Conservation (phyloP, 53 echinoderm and acorn worm species). For the Luidia sarsii region DNA sequence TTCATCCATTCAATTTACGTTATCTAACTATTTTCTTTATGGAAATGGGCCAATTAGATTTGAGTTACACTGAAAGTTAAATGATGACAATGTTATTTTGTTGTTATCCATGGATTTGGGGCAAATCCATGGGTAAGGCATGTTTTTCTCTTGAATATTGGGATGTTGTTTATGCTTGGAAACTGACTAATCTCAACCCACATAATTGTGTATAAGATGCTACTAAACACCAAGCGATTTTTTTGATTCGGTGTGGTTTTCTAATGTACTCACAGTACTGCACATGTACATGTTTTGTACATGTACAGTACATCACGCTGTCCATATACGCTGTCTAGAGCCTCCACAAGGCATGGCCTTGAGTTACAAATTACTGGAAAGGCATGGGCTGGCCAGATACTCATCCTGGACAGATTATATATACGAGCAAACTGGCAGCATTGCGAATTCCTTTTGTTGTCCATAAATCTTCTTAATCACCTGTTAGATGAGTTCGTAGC, state of each 20-base stretch:
- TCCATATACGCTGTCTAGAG: not conserved
- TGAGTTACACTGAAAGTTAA: not conserved
- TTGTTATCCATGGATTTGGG: too few relatives aligned
- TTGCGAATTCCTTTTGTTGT: too few relatives aligned
- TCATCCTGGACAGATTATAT: not conserved
- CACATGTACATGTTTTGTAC: not conserved
- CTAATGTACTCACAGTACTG: too few relatives aligned
- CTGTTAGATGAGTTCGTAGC: conserved; percentile 19
- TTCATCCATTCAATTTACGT: not conserved
- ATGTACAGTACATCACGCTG: not conserved
- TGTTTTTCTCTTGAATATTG: too few relatives aligned
- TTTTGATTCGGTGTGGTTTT: too few relatives aligned
- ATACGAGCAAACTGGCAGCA: not conserved
- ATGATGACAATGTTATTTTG: not conserved
- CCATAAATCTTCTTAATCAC: not conserved
- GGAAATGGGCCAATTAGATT: not conserved
- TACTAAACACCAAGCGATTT: too few relatives aligned
- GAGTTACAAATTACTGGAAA: not conserved
- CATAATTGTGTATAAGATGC: too few relatives aligned
- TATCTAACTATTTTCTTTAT: not conserved
- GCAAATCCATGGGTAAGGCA: too few relatives aligned
- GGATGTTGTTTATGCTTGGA: too few relatives aligned
- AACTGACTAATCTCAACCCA: too few relatives aligned
- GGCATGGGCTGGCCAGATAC: not conserved
- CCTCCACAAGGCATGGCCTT: not conserved